Evolutionary conservation across 2,797 vertebrate species (phyloP).

Genomic region (Epinephelus coioides): DNA sequence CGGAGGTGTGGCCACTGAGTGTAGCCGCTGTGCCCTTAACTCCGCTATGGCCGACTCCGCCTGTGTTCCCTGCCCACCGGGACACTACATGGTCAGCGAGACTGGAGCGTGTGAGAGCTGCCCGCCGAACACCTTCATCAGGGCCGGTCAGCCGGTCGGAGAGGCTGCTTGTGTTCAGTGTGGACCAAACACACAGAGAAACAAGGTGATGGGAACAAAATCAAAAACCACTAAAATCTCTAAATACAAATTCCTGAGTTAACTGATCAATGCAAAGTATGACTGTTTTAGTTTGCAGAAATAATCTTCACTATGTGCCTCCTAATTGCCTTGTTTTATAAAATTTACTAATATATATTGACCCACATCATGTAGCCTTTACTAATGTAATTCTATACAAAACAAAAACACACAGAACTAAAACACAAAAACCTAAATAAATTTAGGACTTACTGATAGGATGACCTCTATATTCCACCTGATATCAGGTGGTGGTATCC

Average conservation of each 20-base stretch:
- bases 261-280: no score
- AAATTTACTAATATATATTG: not conserved
- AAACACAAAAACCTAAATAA: not conserved
- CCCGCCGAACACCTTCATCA: conserved; percentile 87
- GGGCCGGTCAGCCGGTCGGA: conserved; percentile 86
- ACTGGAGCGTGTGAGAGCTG: conserved; percentile 89
- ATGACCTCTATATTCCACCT: not conserved
- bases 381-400: not conserved
- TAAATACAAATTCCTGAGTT: not conserved
- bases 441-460: no score
- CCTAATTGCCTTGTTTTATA: not conserved
- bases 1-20: conserved; percentile 92
- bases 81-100: conserved; percentile 87
- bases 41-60: conserved; percentile 74
- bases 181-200: conserved; percentile 91
- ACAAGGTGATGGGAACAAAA: conserved; percentile 83
- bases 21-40: conserved; percentile 89
- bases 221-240: not conserved
- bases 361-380: not conserved
- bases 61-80: conserved; percentile 92
- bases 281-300: no score
- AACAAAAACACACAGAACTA: not conserved
- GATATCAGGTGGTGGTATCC: not conserved
- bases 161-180: conserved; percentile 88
- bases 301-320: not conserved